Evolutionary conservation across 64 coral and sea anemone species (phyloP).

Genomic region (Montipora foliosa): DNA sequence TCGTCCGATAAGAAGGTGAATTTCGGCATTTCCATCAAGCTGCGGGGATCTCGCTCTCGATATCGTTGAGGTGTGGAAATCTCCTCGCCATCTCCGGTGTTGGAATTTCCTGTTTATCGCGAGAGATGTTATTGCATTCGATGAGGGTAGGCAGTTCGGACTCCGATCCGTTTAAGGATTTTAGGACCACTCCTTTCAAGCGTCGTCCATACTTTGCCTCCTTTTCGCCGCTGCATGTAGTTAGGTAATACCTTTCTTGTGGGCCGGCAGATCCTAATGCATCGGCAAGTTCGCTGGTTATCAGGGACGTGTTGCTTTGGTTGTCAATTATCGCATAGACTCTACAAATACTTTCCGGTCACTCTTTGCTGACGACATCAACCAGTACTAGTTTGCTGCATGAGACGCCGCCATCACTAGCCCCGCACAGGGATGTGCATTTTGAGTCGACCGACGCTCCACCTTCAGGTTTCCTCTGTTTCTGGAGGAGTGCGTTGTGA

Average conservation of each 20-base stretch:
- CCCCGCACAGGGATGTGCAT: too few species aligned
- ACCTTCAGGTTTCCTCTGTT: background rate
- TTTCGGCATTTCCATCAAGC: background rate
- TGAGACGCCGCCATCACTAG: too few species aligned
- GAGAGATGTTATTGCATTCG: slow-evolving; percentile 7
- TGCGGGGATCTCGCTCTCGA: slow-evolving; percentile 9
- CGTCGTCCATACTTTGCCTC: background rate
- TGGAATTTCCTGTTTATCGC: slow-evolving; percentile 7
- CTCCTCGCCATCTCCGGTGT: slow-evolving; percentile 45
- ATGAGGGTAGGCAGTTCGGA: background rate
- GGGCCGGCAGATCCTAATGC: slow-evolving; percentile 4
- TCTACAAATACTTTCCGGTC: too few species aligned
- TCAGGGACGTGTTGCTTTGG: slow-evolving; percentile 40
- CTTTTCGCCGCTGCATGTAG: slow-evolving; percentile 2
- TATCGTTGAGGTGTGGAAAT: background rate
- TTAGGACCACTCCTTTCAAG: background rate
- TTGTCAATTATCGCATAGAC: slow-evolving; percentile 52
- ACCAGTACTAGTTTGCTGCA: too few species aligned
- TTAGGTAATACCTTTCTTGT: slow-evolving; percentile 30
- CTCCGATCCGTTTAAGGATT: background rate
- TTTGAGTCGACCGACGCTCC: background rate
- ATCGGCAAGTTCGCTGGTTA: slow-evolving; percentile 49
- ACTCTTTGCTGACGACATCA: too few species aligned
- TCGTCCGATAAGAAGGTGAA: slow-evolving; percentile 21
- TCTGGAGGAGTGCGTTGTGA: too few species aligned